These are phyloP conservation scores for Tortricodes alternella DNA, from an alignment of 2,888 invertebrate species.

Conservation along the genomic window DNA sequence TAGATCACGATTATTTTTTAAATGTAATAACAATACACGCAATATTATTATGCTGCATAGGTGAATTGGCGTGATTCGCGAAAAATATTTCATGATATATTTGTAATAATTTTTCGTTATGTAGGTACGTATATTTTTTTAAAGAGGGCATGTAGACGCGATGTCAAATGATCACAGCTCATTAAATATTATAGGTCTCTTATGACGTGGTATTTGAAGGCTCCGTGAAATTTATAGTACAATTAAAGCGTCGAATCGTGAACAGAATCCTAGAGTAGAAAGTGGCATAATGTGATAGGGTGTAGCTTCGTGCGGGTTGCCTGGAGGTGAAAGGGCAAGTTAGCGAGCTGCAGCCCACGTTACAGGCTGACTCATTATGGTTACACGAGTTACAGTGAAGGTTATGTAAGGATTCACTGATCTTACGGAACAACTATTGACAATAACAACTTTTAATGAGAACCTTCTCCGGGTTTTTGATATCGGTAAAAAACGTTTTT, in stretches of 20 bases:
- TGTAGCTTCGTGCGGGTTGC: slow-evolving; percentile 9
- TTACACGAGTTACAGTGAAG: neutral
- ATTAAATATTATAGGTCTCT: slow-evolving; percentile 2
- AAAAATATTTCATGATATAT: neutral
- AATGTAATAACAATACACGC: too few species aligned
- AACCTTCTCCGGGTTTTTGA: neutral
- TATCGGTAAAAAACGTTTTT: too few species aligned
- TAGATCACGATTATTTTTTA: too few species aligned
- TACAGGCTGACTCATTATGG: neutral
- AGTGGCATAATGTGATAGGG: slow-evolving; percentile 14
- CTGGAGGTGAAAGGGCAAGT: slow-evolving; percentile 23
- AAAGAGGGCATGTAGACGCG: neutral
- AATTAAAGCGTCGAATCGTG: slow-evolving; percentile 24
- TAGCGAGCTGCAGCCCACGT: neutral
- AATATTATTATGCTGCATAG: too few species aligned
- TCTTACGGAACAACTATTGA: neutral
- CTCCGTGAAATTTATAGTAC: slow-evolving; percentile 17
- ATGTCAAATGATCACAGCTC: neutral
- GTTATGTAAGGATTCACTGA: neutral
- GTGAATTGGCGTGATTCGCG: too few species aligned
- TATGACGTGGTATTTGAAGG: neutral
- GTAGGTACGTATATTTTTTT: too few species aligned
- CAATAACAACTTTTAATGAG: neutral
- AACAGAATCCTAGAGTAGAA: slow-evolving; percentile 19
- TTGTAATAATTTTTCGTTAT: neutral